Percentiles rank a stretch among this genome's conserved stretches.
Conservation (phyloP, 2,888 invertebrate species). For the Leucania comma region DNA sequence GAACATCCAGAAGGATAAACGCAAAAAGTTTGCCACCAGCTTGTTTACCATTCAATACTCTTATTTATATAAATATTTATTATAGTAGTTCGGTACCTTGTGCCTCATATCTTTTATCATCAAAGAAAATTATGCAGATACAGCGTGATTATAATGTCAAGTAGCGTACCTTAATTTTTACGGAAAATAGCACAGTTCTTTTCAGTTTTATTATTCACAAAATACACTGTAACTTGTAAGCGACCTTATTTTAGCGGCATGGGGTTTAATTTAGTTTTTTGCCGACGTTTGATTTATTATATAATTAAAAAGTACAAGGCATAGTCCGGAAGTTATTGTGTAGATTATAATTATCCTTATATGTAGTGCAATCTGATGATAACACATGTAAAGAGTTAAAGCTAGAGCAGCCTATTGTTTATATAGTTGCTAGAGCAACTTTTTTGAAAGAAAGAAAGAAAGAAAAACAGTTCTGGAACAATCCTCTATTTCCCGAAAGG, state of each 20-base stretch:
- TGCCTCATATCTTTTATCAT: constrained; percentile 7
- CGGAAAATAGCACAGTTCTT: constrained; percentile 4
- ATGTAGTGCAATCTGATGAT: constrained; percentile 4
- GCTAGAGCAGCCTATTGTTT: background rate
- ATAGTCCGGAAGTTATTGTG: constrained; percentile 11
- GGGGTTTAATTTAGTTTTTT: constrained; percentile 3
- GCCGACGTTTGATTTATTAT: background rate
- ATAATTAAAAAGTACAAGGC: background rate
- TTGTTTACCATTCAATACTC: too few species aligned
- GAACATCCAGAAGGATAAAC: too few species aligned
- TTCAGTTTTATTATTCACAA: background rate
- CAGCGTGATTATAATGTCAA: constrained; percentile 1
- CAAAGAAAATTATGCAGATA: constrained; percentile 1
- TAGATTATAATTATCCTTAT: constrained; percentile 16
- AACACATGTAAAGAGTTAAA: background rate
- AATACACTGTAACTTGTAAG: background rate
- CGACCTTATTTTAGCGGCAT: background rate
- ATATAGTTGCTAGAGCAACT: background rate
- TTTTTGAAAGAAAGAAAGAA: too few species aligned
- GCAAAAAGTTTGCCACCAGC: too few species aligned
- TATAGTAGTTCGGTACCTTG: background rate
- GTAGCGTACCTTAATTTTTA: background rate
- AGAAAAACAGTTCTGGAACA: too few species aligned
- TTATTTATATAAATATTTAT: too few species aligned
- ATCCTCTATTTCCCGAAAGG: too few species aligned